phyloP scores from a whole-genome alignment of 35 echinoderm and acorn worm genomes.

The Apostichopus californicus region DNA sequence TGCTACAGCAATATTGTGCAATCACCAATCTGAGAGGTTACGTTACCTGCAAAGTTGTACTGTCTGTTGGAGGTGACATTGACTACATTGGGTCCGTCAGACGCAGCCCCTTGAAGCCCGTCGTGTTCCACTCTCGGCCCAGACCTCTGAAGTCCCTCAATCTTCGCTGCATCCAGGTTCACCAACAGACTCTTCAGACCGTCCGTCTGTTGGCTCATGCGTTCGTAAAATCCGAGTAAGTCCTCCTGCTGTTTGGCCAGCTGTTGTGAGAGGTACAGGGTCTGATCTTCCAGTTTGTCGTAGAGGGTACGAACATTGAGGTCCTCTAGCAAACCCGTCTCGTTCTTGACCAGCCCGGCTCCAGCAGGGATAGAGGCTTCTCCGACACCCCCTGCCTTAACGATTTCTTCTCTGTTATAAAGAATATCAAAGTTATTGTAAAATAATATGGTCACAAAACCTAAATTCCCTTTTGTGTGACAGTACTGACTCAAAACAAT shows the following conservation, averaged over 20 bases:
- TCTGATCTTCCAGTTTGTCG: conserved; percentile 98
- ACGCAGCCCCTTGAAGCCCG: conserved; percentile 14
- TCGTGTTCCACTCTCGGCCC: not conserved
- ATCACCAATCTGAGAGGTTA: too few relatives aligned
- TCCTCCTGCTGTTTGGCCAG: conserved; percentile 96
- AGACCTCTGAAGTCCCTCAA: conserved; percentile 56
- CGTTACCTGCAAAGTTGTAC: conserved; percentile 74
- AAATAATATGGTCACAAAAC: too few relatives aligned
- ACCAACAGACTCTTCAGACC: conserved; percentile 89
- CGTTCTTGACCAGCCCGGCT: conserved; percentile 49
- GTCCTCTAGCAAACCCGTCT: conserved; percentile 74
- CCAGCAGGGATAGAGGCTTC: conserved; percentile 48
- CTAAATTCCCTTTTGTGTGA: too few relatives aligned
- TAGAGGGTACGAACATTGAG: conserved; percentile 96
- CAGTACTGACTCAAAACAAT: not conserved
- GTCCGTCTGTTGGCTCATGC: conserved; percentile 96
- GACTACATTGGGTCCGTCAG: conserved; percentile 39
- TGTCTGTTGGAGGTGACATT: conserved; percentile 59
- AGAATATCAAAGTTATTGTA: not conserved
- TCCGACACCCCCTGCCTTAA: conserved; percentile 14
- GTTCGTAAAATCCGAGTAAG: conserved; percentile 87
- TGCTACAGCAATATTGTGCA: not conserved
- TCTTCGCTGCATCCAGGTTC: conserved; percentile 79
- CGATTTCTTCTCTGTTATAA: conserved; percentile 42
- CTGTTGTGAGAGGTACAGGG: conserved; percentile 88